These are phyloP conservation scores for Nemotelus pantherinus DNA, from an alignment of 2,888 invertebrate species.

Conservation along the genomic window DNA sequence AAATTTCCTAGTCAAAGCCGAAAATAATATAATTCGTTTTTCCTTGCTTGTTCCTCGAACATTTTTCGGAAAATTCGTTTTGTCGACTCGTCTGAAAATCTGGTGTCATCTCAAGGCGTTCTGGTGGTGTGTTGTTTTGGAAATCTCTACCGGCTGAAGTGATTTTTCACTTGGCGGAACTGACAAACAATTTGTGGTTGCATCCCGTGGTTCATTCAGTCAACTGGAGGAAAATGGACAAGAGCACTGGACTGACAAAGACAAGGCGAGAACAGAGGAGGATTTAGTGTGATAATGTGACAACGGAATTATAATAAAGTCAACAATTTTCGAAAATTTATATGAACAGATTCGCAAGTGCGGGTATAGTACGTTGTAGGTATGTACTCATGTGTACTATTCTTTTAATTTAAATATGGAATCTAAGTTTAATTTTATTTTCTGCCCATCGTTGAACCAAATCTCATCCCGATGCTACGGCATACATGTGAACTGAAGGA, in stretches of 20 bases:
- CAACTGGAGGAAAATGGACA: conserved; percentile 29
- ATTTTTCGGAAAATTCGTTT: neutral
- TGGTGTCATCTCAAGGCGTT: neutral
- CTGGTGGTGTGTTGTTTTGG: neutral
- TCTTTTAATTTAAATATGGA: no score
- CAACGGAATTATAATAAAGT: no score
- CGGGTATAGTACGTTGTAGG: no score
- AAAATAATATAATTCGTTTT: conserved; percentile 8
- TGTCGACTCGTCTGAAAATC: neutral
- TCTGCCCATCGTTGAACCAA: no score
- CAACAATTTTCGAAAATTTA: no score
- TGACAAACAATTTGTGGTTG: conserved; percentile 22
- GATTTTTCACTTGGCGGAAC: conserved; percentile 25
- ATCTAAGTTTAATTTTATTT: no score
- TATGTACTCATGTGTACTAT: no score
- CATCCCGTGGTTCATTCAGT: neutral
- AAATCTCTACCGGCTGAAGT: neutral
- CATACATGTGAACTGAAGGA: no score
- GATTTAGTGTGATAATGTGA: no score
- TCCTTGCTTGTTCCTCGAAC: neutral
- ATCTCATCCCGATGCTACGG: no score
- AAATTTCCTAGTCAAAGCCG: neutral
- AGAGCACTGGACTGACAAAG: neutral
- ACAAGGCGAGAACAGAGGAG: no score
- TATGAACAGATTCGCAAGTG: no score